phyloP scores from a whole-genome alignment of 2,797 vertebrate species.

The Podarcis lilfordi region DNA sequence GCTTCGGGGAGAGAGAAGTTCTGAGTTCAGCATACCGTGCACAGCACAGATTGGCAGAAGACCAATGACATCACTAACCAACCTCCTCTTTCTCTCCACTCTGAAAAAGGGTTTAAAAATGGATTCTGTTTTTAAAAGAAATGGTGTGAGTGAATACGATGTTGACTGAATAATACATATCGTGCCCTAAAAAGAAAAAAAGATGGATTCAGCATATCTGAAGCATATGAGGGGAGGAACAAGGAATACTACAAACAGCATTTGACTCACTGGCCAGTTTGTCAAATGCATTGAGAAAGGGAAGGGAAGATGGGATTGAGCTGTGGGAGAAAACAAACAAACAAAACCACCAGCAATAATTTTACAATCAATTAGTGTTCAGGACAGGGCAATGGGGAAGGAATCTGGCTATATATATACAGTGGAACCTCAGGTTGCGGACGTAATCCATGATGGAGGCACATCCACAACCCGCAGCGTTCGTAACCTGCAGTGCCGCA shows the following conservation, averaged over 20 bases:
- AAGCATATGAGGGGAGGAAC: background rate
- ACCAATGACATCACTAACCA: background rate
- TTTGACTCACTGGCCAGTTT: background rate
- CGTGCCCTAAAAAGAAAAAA: background rate
- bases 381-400: background rate
- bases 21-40: background rate
- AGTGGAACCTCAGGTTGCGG: no score
- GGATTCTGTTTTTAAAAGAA: background rate
- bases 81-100: background rate
- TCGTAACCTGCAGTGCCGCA: no score
- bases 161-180: background rate
- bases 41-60: background rate
- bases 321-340: no score
- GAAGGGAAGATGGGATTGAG: background rate
- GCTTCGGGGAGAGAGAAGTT: background rate
- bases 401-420: background rate
- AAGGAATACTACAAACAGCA: background rate
- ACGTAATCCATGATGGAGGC: no score
- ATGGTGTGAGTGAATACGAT: no score
- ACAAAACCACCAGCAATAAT: background rate
- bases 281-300: background rate
- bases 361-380: no score
- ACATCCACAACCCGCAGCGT: no score
- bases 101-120: background rate
- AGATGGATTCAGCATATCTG: background rate